Evolutionary conservation across 2,113 vertebrate genomes (phyloP).

Genomic region (Podarcis cretensis): DNA sequence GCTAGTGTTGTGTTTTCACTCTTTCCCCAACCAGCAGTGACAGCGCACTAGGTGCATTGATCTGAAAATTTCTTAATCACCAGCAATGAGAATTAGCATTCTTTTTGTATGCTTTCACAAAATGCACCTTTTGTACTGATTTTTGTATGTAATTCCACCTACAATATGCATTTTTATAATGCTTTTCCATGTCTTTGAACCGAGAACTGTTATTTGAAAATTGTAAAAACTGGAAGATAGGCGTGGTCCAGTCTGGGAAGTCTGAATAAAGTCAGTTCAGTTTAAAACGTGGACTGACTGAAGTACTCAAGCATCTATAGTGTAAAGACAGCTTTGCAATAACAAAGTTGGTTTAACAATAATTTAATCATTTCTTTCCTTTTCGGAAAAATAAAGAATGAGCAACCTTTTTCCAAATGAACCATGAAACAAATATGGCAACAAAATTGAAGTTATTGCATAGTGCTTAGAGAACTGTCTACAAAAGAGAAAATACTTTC

Average conservation of each 20-base stretch:
- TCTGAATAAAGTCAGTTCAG: neutral
- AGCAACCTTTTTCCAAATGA: neutral
- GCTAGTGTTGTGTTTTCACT: too few species aligned
- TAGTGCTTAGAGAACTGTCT: constrained; percentile 28
- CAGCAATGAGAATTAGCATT: too few species aligned
- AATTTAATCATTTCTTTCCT: neutral
- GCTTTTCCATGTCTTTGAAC: too few species aligned
- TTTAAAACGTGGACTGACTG: neutral
- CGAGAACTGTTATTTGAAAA: neutral
- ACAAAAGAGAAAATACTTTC: constrained; percentile 3
- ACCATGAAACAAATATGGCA: too few species aligned
- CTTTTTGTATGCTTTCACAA: too few species aligned
- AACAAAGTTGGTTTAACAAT: neutral
- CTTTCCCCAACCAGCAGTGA: too few species aligned
- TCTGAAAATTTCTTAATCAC: too few species aligned
- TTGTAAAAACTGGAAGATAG: neutral
- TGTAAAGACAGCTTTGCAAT: neutral
- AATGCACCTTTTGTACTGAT: too few species aligned
- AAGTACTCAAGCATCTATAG: neutral
- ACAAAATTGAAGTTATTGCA: too few species aligned
- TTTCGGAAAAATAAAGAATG: neutral
- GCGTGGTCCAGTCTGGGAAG: neutral
- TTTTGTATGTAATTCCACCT: too few species aligned
- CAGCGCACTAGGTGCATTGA: too few species aligned
- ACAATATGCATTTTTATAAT: too few species aligned